Conservation (phyloP, 2,797 vertebrate species). For the Scarus forsteni region DNA sequence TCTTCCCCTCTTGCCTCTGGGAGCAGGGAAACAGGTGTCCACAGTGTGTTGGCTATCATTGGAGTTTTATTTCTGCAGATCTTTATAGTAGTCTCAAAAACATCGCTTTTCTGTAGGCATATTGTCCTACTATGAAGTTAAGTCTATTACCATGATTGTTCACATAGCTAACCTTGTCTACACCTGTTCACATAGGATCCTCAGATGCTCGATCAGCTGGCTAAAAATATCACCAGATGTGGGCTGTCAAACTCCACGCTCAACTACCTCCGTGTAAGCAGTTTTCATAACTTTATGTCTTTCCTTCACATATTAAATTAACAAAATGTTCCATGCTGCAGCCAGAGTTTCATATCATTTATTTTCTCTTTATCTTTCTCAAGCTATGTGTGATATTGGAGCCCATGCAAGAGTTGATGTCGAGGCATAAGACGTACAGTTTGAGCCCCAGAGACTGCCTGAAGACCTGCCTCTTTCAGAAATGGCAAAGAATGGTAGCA, state of each 20-base stretch:
- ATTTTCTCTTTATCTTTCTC: conserved; percentile 2
- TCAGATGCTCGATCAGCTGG: conserved; percentile 99
- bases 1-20: too few species aligned
- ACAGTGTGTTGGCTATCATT: too few species aligned
- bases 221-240: conserved; percentile 99
- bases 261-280: conserved; percentile 99
- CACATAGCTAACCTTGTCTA: background rate
- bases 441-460: conserved; percentile 99
- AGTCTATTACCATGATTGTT: too few species aligned
- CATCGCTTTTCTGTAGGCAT: too few species aligned
- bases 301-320: too few species aligned
- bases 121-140: too few species aligned
- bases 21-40: too few species aligned
- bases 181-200: conserved; percentile 87
- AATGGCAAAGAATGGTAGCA: conserved; percentile 99
- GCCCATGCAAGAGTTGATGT: conserved; percentile 99
- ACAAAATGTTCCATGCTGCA: too few species aligned
- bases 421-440: conserved; percentile 99
- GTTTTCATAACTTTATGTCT: too few species aligned
- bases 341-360: too few species aligned
- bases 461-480: conserved; percentile 99
- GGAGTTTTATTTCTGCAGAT: too few species aligned
- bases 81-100: too few species aligned
- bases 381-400: conserved; percentile 99
- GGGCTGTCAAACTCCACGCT: conserved; percentile 99